phyloP scores from a whole-genome alignment of 2,888 invertebrate species.

The Nephrocerus scutellatus region DNA sequence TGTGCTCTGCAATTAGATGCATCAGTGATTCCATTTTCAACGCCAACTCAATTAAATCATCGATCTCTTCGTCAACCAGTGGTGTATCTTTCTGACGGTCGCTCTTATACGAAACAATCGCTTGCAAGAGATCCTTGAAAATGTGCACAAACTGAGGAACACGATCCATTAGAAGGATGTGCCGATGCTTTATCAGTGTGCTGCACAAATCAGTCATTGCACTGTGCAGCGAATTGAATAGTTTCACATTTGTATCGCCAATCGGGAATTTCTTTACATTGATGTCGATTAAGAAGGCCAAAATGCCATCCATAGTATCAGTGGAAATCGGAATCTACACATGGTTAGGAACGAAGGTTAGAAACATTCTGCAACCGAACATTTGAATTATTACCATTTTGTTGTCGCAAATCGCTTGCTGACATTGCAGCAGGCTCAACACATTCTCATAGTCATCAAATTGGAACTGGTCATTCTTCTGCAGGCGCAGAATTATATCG shows the following conservation, averaged over 20 bases:
- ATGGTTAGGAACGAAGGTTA: background rate
- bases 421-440: constrained; percentile 32
- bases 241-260: constrained; percentile 28
- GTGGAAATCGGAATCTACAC: constrained; percentile 33
- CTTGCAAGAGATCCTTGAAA: constrained; percentile 40
- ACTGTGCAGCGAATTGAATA: constrained; percentile 31
- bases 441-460: constrained; percentile 23
- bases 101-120: constrained; percentile 42
- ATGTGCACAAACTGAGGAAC: constrained; percentile 39
- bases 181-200: constrained; percentile 33
- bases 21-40: constrained; percentile 39
- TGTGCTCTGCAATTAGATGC: constrained; percentile 32
- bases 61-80: constrained; percentile 33
- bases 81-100: constrained; percentile 36
- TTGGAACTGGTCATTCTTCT: constrained; percentile 22
- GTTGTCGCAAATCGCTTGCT: constrained; percentile 34
- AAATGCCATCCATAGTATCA: constrained; percentile 39
- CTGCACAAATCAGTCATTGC: constrained; percentile 33
- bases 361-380: background rate
- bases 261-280: constrained; percentile 35
- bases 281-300: constrained; percentile 37
- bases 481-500: constrained; percentile 29
- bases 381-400: constrained; percentile 27
- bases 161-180: constrained; percentile 36
- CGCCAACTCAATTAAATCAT: constrained; percentile 36